A percentile compares a stretch with the other conserved stretches of the same genome.
Conservation (phyloP, 2,888 invertebrate species). For the Bruchidius siliquastri region DNA sequence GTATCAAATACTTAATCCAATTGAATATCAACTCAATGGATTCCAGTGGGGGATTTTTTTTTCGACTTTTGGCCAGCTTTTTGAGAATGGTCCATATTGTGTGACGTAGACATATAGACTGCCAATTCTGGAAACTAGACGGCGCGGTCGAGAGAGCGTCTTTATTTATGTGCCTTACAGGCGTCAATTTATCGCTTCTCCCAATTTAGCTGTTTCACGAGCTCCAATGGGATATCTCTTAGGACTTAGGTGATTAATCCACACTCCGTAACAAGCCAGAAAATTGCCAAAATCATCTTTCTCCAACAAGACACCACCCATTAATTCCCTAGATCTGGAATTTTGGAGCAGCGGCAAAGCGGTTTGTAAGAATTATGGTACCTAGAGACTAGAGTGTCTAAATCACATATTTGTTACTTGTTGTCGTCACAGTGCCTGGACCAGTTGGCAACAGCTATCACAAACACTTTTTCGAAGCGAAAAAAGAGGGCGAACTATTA, state of each 20-base stretch:
- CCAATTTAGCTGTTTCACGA: neutral
- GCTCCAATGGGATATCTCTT: neutral
- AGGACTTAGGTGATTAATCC: neutral
- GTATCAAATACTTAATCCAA: too few relatives aligned
- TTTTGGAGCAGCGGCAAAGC: neutral
- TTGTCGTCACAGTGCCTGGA: neutral
- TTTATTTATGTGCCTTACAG: neutral
- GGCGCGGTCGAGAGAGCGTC: neutral
- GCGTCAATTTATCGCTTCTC: neutral
- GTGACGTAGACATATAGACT: constrained; percentile 28
- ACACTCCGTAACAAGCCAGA: neutral
- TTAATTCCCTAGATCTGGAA: neutral
- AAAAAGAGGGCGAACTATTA: neutral
- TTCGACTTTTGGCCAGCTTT: too few relatives aligned
- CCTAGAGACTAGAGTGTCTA: neutral
- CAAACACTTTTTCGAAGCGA: neutral
- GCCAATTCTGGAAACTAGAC: constrained; percentile 19
- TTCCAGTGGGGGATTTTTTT: too few relatives aligned
- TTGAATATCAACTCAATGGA: too few relatives aligned
- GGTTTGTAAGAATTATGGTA: neutral
- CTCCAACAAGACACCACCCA: neutral
- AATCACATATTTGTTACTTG: neutral
- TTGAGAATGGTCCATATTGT: neutral
- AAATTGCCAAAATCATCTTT: neutral
- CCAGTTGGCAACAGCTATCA: neutral